phyloP scores from a whole-genome alignment of 2,113 vertebrate species.

The Sisor rabdophorus region DNA sequence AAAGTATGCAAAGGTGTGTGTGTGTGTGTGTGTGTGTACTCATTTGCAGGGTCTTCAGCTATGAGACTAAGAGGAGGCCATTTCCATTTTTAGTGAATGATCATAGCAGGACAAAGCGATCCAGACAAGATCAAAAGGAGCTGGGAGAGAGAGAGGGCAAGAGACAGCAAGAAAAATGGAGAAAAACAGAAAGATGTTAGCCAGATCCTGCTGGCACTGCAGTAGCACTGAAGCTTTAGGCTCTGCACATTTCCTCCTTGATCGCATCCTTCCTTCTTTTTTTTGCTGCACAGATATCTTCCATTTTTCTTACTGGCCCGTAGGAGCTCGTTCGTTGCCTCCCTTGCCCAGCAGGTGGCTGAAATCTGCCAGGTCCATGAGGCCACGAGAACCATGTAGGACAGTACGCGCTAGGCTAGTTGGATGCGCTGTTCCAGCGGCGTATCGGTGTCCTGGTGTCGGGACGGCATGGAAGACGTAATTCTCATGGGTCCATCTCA shows the following conservation, averaged over 20 bases:
- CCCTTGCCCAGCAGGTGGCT: constrained; percentile 81
- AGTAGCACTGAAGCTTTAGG: constrained; percentile 35
- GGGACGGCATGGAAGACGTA: constrained; percentile 79
- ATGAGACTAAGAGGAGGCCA: constrained; percentile 8
- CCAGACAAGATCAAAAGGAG: constrained; percentile 18
- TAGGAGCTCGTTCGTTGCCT: constrained; percentile 82
- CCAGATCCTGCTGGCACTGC: constrained; percentile 40
- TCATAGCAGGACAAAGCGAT: constrained; percentile 24
- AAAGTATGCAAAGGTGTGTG: background rate
- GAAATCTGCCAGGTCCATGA: constrained; percentile 80
- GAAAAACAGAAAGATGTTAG: constrained; percentile 36
- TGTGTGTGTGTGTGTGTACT: background rate
- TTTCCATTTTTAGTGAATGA: constrained; percentile 23
- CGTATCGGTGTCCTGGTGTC: constrained; percentile 65
- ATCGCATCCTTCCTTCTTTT: constrained; percentile 26
- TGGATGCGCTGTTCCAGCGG: constrained; percentile 58
- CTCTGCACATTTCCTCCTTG: constrained; percentile 22
- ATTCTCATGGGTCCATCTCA: constrained; percentile 81
- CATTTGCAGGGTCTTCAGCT: constrained; percentile 7
- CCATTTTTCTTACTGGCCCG: constrained; percentile 69
- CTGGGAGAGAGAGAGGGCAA: constrained; percentile 47
- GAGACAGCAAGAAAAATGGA: constrained; percentile 36
- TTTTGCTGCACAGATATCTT: constrained; percentile 8
- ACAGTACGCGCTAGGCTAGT: constrained; percentile 60
- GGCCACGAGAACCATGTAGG: constrained; percentile 62